Evolutionary conservation across 2,113 vertebrate genomes (phyloP), one percentile per base, ranked within the genome.

Genomic region (Heloderma charlesbogerti): DNA sequence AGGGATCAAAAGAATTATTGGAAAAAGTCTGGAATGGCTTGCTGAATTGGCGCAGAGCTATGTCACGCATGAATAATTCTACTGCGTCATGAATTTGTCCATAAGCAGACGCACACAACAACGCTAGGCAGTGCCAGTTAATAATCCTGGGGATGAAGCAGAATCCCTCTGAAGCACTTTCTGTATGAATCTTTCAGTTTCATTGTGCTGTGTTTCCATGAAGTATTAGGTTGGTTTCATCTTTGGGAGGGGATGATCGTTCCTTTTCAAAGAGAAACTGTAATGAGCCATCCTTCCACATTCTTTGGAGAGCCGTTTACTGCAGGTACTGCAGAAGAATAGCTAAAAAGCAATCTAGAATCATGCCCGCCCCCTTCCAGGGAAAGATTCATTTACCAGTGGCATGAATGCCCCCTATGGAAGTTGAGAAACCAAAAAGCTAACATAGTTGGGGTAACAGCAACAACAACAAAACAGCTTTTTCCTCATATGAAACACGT

Each of bases 371-470:
- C 54, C 66, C 25, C 84, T 82, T 80, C 18, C 88, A 27, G 66
- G 15, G 48, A 27, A 20, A 77, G 18, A 81, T 84, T 79, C 18
- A 82, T 93, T 94, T 92, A 75, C 37, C 80, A 89, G 60, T 71
- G 57, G 88, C 92, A 79, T 71, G 75, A 91, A 90, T 90, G 93
- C 87, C 92, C 82, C 37, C 92, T 95, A 54, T 94, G 90, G 90
- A 89, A 94, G 51, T 34, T 85, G 20, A 29, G 48, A 51, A 63
- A 84, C 84, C 69, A 67, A 84, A 90, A 79, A 84, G 43, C 29
- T 20, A 54, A 31, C 80, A 16, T 16, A 60, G 2, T 22, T 43
- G 57, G 84, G 29, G 57, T 72, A 84, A 6, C 84, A 0, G 2
- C 0, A n/a, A 72, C 5, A n/a, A 75, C 5, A 13, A 6, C 1